Evolutionary conservation across 2,797 vertebrate genomes (phyloP), one percentile per base, ranked within the genome.

Genomic region (Enteromius paludinosus): DNA sequence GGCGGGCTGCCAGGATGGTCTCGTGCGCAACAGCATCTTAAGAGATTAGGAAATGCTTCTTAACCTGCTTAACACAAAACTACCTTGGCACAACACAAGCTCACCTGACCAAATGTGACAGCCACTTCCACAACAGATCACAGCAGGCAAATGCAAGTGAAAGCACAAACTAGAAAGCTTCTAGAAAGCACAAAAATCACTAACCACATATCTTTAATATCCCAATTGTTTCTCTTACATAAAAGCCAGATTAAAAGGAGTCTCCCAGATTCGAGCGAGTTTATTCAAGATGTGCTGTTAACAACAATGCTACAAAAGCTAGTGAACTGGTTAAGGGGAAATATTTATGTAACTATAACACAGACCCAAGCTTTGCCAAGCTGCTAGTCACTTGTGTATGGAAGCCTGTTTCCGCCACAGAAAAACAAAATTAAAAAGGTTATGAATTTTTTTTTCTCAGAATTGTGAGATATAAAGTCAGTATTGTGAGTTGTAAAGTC

Each of bases 21-120:
- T 92, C 87, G 87, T 92, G 91, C 75, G 9, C 66, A 77, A 84
- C 89, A 30, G 20, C 84, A 80, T 89, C 90, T 93, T 92, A 93
- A 92, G 89, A 88, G 92, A 92, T 93, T 89, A 88, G 78, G 28
- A 79, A 79, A 61, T 15, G 43, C 62, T 8, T 54, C 82, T 92
- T 93, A 94, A 91, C 81, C 91, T 78, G 80, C 91, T 93, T 93
- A 93, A 87, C 78, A 85, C 73, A 87, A 90, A 92, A 85, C 70
- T 33, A 59, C 45, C 68, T 70, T 52, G 49, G 59, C 49, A 38
- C 33, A 78, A 76, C 43, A 66, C 49, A 10, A 14, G 10, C 61
- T 84, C 71, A 82, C 76, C 72, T 74, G 80, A 86, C 59, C 62
- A 75, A 68, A 78, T 30, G 78, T 71, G 54, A 81, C 54, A 18